Evolutionary conservation across 1,140 invertebrate genomes (phyloP), one percentile per base, ranked within the genome.

Genomic region (Nephila pilipes): DNA sequence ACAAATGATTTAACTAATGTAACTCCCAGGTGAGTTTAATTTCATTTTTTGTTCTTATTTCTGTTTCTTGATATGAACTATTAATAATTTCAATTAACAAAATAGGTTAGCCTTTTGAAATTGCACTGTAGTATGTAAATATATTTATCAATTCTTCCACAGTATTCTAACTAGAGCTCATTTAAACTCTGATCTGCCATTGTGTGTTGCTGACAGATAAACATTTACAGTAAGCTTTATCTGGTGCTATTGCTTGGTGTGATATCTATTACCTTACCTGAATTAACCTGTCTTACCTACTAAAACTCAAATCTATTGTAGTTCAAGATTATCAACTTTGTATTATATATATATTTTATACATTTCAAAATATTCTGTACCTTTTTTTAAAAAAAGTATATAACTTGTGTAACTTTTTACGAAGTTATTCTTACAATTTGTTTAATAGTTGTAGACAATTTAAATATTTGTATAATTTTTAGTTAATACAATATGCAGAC

Each of bases 1-100:
- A 98, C 98, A 2, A 97, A 98, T 95, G 96, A 97, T 94, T 97
- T 97, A 94, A 98, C 97, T 54, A 96, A 96, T 94, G 96, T 97
- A 58, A 96, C 96, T 14, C 95, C 96, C 65, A 97, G 97, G 95
- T 96, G 94, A 94, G 87, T 92, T 60, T 58, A 0, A 16, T 58
- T 29, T 57, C 1, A 32, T 32, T 87, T 87, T 22, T 36, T 18
- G 4, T 14, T 75, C 2, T 16, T 32, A 29, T 29, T 69, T 69
- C 16, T 29, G 29, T 18, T 75, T 29, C 29, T 18, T 16, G 20
- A 18, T 63, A 14, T 32, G 32, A 75, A 32, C 29, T 2, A 75
- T 32, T 1, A 75, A 29, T 75, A 18, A 32, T 1, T 75, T 20
- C 29, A 32, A 18, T 36, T 75, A 32, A 32, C 20, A 36, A 29